Conservation (phyloP, 2,888 invertebrate species). For the Agrilus mali region DNA sequence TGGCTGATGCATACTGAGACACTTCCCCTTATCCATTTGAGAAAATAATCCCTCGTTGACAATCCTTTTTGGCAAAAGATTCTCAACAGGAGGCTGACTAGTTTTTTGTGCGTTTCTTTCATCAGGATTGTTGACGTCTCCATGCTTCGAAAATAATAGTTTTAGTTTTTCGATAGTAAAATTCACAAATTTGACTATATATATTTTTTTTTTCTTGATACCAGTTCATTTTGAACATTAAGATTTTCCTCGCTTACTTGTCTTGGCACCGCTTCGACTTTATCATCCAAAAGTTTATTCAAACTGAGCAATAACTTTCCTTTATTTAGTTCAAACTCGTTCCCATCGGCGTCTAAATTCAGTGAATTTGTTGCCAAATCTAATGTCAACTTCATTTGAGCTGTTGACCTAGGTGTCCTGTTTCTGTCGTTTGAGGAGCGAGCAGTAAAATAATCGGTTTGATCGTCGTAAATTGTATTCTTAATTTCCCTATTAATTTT, state of each 20-base stretch:
- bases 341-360: slow-evolving; percentile 17
- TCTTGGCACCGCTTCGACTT: slow-evolving; percentile 18
- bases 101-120: not conserved
- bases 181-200: slow-evolving; percentile 13
- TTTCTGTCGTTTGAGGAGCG: slow-evolving; percentile 36
- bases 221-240: slow-evolving; percentile 14
- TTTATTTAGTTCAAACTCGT: slow-evolving; percentile 19
- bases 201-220: slow-evolving; percentile 9
- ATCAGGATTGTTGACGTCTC: no score
- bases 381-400: slow-evolving; percentile 29
- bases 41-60: slow-evolving; percentile 21
- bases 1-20: slow-evolving; percentile 92
- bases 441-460: slow-evolving; percentile 82
- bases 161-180: no score
- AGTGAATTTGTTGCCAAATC: slow-evolving; percentile 29
- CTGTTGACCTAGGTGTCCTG: slow-evolving; percentile 18
- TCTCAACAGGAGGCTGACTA: not conserved
- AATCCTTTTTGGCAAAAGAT: no score
- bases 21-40: slow-evolving; percentile 51
- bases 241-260: slow-evolving; percentile 25
- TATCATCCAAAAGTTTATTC: slow-evolving; percentile 17
- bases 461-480: slow-evolving; percentile 81
- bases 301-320: slow-evolving; percentile 17
- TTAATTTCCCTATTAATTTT: slow-evolving; percentile 46
- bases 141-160: no score